phyloP scores from a whole-genome alignment of 2,888 invertebrate genomes.

The Cryptus armator region DNA sequence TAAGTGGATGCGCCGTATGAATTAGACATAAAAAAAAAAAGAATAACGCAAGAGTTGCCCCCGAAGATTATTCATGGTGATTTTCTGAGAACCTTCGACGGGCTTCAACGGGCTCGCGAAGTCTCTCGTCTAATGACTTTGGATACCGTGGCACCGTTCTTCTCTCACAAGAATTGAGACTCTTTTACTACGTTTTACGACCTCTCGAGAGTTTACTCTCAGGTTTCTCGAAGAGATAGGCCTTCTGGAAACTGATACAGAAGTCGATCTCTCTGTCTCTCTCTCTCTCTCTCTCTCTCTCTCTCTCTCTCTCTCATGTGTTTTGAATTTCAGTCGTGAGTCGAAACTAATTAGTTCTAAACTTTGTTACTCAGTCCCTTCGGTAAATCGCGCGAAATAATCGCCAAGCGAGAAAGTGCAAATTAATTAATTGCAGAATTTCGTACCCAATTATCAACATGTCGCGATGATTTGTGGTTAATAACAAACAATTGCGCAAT shows the following conservation, averaged over 20 bases:
- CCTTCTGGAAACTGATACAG: slow-evolving; percentile 22
- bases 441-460: no score
- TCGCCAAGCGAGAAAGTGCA: no score
- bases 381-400: not conserved
- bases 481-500: no score
- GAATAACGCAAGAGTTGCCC: slow-evolving; percentile 3
- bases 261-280: not conserved
- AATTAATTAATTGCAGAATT: no score
- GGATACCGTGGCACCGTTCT: slow-evolving; percentile 32
- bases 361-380: not conserved
- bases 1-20: slow-evolving; percentile 32
- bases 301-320: not conserved
- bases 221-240: slow-evolving; percentile 24
- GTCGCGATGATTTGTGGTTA: no score
- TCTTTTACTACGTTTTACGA: slow-evolving; percentile 46
- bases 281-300: not conserved
- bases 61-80: slow-evolving; percentile 56
- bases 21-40: slow-evolving; percentile 39
- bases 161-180: slow-evolving; percentile 26
- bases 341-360: slow-evolving; percentile 1
- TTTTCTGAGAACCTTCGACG: slow-evolving; percentile 51
- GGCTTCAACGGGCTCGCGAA: slow-evolving; percentile 34
- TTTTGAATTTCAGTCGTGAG: slow-evolving; percentile 19
- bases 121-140: slow-evolving; percentile 32
- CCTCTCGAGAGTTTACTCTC: slow-evolving; percentile 30